A percentile compares a stretch with the other conserved stretches of the same genome.
phyloP scores from a whole-genome alignment of 2,113 vertebrate genomes.

The Clarias macrocephalus region DNA sequence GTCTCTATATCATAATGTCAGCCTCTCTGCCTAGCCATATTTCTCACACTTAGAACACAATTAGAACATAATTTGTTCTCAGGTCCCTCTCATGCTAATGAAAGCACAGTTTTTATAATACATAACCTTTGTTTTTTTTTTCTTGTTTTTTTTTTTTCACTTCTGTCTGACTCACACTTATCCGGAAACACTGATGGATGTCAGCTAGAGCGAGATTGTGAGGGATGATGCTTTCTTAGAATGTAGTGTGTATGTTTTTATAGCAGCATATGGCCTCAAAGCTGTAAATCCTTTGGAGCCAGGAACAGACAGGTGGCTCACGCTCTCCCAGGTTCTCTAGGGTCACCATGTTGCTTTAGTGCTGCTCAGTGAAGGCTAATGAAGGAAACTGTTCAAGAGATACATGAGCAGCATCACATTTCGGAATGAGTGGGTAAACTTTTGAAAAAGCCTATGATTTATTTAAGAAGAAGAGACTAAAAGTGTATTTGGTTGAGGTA shows the following conservation, averaged over 20 bases:
- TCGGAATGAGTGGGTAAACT: neutral
- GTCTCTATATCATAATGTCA: neutral
- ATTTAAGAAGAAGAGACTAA: neutral
- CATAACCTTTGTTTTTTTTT: conserved; percentile 44
- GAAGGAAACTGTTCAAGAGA: conserved; percentile 30
- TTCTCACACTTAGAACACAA: conserved; percentile 18
- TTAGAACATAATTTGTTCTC: conserved; percentile 23
- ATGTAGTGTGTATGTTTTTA: conserved; percentile 60
- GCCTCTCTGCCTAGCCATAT: neutral
- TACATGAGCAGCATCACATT: neutral
- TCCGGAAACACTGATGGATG: conserved; percentile 61
- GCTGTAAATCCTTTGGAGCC: conserved; percentile 64
- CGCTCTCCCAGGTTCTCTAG: conserved; percentile 45
- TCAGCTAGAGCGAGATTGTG: conserved; percentile 52
- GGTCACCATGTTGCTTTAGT: conserved; percentile 47
- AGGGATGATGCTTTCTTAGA: conserved; percentile 57
- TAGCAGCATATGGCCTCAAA: conserved; percentile 69
- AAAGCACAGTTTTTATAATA: conserved; percentile 52
- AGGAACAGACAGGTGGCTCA: conserved; percentile 59
- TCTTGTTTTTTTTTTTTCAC: conserved; percentile 39
- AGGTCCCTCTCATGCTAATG: conserved; percentile 37
- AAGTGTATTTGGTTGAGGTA: neutral
- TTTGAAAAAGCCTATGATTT: neutral
- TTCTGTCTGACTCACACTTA: neutral
- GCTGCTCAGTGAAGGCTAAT: conserved; percentile 39